Conservation (phyloP, 35 echinoderm and acorn worm genomes). For the Hemicentrotus pulcherrimus region DNA sequence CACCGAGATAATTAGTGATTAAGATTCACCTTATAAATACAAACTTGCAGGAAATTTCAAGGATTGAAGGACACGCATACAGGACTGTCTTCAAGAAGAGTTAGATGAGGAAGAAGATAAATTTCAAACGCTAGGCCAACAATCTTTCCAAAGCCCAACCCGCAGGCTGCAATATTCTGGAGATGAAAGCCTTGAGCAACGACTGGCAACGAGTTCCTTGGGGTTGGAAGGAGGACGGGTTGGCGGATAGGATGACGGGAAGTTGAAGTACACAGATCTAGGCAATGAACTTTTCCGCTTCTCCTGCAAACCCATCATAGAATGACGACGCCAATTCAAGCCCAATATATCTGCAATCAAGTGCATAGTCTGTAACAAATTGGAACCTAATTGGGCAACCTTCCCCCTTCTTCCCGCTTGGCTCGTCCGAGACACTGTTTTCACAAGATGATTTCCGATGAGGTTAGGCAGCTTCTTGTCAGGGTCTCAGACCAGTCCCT, state of each 20-base stretch:
- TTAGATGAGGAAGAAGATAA: too few species aligned
- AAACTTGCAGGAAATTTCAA: too few species aligned
- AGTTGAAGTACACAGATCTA: conserved; percentile 44
- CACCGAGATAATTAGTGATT: too few species aligned
- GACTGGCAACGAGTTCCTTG: not conserved
- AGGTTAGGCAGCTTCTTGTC: not conserved
- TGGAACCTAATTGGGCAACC: conserved; percentile 49
- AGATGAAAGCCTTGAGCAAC: not conserved
- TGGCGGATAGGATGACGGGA: conserved; percentile 14
- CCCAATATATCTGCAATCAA: conserved; percentile 43
- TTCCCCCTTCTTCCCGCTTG: conserved; percentile 35
- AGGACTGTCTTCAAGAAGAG: too few species aligned
- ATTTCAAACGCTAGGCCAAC: too few species aligned
- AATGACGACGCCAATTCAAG: conserved; percentile 11
- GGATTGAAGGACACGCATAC: too few species aligned
- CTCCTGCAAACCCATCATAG: not conserved
- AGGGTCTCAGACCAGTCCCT: not conserved
- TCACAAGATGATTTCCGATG: conserved; percentile 39
- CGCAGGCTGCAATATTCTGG: not conserved
- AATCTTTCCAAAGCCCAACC: too few species aligned
- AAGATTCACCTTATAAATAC: too few species aligned
- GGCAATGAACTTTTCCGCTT: conserved; percentile 36
- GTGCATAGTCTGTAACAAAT: conserved; percentile 48
- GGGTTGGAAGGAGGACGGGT: not conserved
- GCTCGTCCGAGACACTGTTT: conserved; percentile 39